Evolutionary conservation across 2,888 invertebrate genomes (phyloP).

Genomic region (Drosophila tanythrix): DNA sequence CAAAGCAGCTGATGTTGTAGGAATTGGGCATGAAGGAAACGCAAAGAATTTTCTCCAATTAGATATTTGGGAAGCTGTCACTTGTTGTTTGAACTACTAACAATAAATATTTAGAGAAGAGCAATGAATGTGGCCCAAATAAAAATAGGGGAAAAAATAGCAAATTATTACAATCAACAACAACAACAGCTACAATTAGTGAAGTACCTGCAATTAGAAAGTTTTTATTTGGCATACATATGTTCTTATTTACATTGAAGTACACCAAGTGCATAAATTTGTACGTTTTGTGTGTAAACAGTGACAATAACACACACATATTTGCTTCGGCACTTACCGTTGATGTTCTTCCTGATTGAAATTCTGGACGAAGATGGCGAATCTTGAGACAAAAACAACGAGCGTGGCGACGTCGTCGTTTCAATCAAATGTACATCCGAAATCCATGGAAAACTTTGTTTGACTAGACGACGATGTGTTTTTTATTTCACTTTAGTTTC

Average conservation of each 20-base stretch:
- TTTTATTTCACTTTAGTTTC: conserved; percentile 41
- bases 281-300: conserved; percentile 26
- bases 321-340: conserved; percentile 54
- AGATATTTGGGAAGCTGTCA: conserved; percentile 40
- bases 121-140: conserved; percentile 20
- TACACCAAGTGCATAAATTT: not conserved
- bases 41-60: conserved; percentile 53
- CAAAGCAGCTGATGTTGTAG: conserved; percentile 71
- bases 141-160: conserved; percentile 2
- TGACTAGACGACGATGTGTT: conserved; percentile 25
- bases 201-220: conserved; percentile 39
- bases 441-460: conserved; percentile 36
- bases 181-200: conserved; percentile 7
- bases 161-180: conserved; percentile 14
- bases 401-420: conserved; percentile 48
- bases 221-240: conserved; percentile 19
- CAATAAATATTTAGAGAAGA: conserved; percentile 1
- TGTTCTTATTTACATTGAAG: not conserved
- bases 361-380: conserved; percentile 56
- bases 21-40: conserved; percentile 33
- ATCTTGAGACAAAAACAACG: conserved; percentile 41
- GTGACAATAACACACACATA: conserved; percentile 37
- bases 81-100: conserved; percentile 22
- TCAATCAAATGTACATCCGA: conserved; percentile 39
- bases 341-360: conserved; percentile 49